phyloP scores from a whole-genome alignment of 2,797 vertebrate species.

The Chelmon rostratus region DNA sequence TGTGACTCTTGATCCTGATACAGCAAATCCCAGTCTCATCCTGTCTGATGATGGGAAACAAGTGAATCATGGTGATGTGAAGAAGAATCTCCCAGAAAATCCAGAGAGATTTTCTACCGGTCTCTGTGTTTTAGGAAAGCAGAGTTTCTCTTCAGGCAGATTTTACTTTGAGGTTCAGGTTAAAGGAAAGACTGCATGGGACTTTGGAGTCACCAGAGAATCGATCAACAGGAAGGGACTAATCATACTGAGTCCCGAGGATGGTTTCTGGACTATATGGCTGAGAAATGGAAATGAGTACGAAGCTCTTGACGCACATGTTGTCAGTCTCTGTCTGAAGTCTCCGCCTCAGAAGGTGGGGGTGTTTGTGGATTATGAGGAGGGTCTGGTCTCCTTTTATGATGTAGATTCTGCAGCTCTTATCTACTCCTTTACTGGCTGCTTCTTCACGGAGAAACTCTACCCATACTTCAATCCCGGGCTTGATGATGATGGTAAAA shows the following conservation, averaged over 20 bases:
- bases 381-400: constrained; percentile 31
- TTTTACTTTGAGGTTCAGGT: constrained; percentile 27
- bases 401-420: constrained; percentile 14
- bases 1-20: constrained; percentile 34
- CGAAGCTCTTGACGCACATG: not conserved
- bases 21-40: not conserved
- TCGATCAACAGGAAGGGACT: constrained; percentile 6
- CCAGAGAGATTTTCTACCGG: not conserved
- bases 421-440: constrained; percentile 24
- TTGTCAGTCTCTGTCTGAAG: not conserved
- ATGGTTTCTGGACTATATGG: constrained; percentile 11
- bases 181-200: constrained; percentile 5
- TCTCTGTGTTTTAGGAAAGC: not conserved
- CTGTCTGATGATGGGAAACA: constrained; percentile 30
- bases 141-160: constrained; percentile 20
- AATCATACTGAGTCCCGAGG: not conserved
- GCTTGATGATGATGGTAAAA: not conserved
- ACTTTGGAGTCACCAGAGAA: not conserved
- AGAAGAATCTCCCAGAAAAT: not conserved
- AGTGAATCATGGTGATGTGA: not conserved
- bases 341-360: not conserved
- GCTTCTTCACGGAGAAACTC: constrained; percentile 20
- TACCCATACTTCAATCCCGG: not conserved
- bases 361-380: constrained; percentile 33
- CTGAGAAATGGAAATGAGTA: not conserved